Conservation (phyloP, 1,140 invertebrate species). For the Anastatus disparis region DNA sequence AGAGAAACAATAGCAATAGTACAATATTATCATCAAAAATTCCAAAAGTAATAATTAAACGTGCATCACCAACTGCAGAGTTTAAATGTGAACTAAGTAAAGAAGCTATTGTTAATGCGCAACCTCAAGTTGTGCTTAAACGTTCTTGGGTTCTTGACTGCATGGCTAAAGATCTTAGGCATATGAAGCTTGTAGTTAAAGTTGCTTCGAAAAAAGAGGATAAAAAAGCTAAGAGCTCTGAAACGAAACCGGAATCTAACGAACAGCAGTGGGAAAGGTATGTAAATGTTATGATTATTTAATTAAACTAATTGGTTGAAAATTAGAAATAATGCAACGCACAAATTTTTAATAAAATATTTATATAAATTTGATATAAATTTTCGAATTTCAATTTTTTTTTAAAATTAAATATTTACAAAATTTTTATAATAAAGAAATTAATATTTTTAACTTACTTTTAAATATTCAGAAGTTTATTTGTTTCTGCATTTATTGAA, state of each 20-base stretch:
- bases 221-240: background rate
- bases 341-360: background rate
- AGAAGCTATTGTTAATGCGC: conserved; percentile 50
- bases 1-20: conserved; percentile 24
- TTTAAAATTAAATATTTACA: background rate
- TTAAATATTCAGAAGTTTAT: background rate
- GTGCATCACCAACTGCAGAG: conserved; percentile 59
- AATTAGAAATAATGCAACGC: too few species aligned
- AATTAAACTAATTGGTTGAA: too few species aligned
- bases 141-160: conserved; percentile 58
- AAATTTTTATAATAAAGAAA: background rate
- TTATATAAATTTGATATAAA: background rate
- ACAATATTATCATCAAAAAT: conserved; percentile 51
- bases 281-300: background rate
- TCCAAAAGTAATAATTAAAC: conserved; percentile 65
- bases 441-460: background rate
- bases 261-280: conserved; percentile 48
- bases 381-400: background rate
- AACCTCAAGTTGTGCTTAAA: conserved; percentile 61
- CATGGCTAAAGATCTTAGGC: conserved; percentile 60
- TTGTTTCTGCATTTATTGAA: too few species aligned
- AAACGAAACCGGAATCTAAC: conserved; percentile 41
- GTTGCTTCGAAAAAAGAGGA: conserved; percentile 39
- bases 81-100: conserved; percentile 65
- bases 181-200: conserved; percentile 51